Evolutionary conservation across 2,797 vertebrate genomes (phyloP).

Genomic region (Eulemur albifrons): DNA sequence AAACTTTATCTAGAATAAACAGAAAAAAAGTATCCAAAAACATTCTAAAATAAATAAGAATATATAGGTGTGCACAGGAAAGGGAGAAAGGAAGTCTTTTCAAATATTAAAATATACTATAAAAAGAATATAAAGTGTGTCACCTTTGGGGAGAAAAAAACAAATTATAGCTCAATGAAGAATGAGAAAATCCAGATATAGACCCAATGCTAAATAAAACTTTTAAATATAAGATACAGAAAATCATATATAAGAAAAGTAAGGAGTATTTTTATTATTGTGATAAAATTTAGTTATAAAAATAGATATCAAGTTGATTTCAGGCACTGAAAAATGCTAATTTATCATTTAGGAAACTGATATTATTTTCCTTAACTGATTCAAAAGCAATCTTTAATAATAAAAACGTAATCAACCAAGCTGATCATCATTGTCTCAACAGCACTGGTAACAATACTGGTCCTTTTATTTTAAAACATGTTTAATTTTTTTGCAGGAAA

Average conservation of each 20-base stretch:
- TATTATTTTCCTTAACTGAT: not conserved
- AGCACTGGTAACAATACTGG: not conserved
- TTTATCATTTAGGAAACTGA: slow-evolving; percentile 22
- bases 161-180: not conserved
- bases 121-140: not conserved
- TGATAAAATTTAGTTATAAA: not conserved
- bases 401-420: slow-evolving; percentile 20
- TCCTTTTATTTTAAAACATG: slow-evolving; percentile 18
- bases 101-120: not conserved
- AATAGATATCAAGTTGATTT: not conserved
- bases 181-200: not conserved
- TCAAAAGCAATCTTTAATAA: slow-evolving; percentile 28
- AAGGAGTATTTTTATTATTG: not conserved
- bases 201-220: not conserved
- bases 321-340: not conserved
- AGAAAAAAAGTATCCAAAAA: not conserved
- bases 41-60: not conserved
- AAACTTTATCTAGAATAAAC: slow-evolving; percentile 4
- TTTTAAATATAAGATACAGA: not conserved
- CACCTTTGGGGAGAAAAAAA: not conserved
- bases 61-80: not conserved
- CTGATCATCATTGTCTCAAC: not conserved
- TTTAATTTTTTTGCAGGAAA: slow-evolving; percentile 7
- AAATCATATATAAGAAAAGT: not conserved
- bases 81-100: not conserved